These are phyloP conservation scores for Tipula unca DNA, from an alignment of 2,888 invertebrate species.

Conservation along the genomic window DNA sequence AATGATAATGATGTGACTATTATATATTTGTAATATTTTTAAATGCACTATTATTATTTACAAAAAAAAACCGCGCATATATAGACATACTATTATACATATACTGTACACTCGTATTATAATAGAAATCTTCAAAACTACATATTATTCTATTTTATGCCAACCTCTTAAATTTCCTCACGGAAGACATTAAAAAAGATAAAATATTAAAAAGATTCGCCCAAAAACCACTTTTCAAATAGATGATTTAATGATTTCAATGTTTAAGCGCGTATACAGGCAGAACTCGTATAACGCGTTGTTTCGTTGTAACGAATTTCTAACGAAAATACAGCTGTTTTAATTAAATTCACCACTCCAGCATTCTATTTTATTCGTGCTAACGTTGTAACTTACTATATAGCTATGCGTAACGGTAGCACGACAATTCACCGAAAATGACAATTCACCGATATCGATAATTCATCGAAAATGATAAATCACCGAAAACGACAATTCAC, in stretches of 20 bases:
- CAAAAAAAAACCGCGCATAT: neutral
- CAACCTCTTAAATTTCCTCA: constrained; percentile 8
- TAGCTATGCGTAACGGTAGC: no score
- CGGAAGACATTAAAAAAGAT: neutral
- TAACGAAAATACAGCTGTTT: no score
- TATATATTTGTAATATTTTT: neutral
- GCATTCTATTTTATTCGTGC: no score
- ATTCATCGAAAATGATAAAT: no score
- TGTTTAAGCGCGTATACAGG: neutral
- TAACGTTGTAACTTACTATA: no score
- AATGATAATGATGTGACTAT: constrained; percentile 1
- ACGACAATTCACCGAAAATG: no score
- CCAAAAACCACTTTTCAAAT: neutral
- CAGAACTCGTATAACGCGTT: neutral
- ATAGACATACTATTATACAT: neutral
- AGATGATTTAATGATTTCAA: neutral
- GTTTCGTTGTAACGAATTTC: no score
- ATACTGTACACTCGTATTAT: neutral
- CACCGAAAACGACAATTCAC: no score
- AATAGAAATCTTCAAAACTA: neutral
- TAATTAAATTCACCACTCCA: neutral
- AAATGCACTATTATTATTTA: neutral
- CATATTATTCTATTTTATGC: constrained; percentile 8
- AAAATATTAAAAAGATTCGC: neutral
- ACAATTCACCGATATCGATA: no score